Conservation (phyloP, 2,888 invertebrate species). For the Drosophila paracracens region DNA sequence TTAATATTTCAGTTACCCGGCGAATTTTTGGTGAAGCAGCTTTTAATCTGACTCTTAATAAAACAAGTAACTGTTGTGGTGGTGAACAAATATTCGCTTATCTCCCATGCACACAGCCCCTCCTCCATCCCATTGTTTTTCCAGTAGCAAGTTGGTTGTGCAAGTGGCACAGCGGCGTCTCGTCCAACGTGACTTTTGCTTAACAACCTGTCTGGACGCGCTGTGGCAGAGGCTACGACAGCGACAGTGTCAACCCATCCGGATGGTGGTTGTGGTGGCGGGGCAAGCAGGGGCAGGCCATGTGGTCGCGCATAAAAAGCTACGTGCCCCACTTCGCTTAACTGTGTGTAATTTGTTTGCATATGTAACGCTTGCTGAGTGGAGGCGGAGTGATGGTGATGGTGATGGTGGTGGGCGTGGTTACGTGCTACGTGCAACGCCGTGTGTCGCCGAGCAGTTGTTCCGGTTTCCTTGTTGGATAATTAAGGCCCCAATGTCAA, state of each 20-base stretch:
- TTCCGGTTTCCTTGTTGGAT: constrained; percentile 62
- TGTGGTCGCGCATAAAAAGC: constrained; percentile 61
- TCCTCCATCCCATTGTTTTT: constrained; percentile 28
- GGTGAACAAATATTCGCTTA: constrained; percentile 55
- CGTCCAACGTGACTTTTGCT: constrained; percentile 67
- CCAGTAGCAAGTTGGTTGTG: constrained; percentile 65
- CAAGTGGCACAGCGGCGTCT: constrained; percentile 35
- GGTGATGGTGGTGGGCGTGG: constrained; percentile 17
- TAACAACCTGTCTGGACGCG: constrained; percentile 49
- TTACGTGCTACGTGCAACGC: constrained; percentile 24
- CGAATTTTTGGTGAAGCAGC: neutral
- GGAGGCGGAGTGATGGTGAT: constrained; percentile 6
- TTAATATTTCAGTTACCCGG: neutral
- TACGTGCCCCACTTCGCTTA: constrained; percentile 54
- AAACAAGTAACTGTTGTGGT: constrained; percentile 44
- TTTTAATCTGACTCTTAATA: constrained; percentile 31
- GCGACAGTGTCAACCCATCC: constrained; percentile 64
- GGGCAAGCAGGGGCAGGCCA: constrained; percentile 25
- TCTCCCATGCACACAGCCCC: constrained; percentile 42
- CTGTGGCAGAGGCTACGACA: constrained; percentile 1
- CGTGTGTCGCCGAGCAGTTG: constrained; percentile 44
- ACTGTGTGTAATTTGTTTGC: constrained; percentile 61
- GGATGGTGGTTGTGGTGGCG: constrained; percentile 4
- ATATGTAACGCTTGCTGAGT: constrained; percentile 47
- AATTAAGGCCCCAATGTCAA: constrained; percentile 69